These are phyloP conservation scores for Bucco capensis DNA, from an alignment of 2,113 vertebrate species.

Conservation along the genomic window DNA sequence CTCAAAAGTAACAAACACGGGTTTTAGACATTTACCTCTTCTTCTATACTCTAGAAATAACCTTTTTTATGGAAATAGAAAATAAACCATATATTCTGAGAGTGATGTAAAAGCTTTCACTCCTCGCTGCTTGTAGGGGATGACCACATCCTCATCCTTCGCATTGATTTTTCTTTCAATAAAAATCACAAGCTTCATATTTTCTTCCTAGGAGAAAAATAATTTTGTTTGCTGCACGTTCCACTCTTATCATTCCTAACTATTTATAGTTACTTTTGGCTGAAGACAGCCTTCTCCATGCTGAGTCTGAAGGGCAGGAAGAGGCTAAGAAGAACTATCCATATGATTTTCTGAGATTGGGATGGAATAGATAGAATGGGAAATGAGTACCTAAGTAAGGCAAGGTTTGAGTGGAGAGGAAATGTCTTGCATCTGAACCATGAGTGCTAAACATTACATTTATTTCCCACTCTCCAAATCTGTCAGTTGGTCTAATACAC, in stretches of 20 bases:
- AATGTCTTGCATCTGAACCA: no score
- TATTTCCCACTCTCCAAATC: no score
- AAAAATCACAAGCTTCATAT: background rate
- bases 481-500: no score
- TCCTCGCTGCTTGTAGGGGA: background rate
- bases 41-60: background rate
- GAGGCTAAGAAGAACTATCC: background rate
- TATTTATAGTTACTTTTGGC: background rate
- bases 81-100: background rate
- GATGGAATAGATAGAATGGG: background rate
- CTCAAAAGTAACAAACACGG: background rate
- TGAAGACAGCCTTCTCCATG: background rate
- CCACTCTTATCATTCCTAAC: slow-evolving; percentile 1
- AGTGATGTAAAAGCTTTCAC: background rate
- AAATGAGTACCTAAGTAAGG: no score
- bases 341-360: background rate
- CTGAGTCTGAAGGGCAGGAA: background rate
- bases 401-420: no score
- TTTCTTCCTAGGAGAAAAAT: background rate
- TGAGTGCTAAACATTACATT: no score
- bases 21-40: background rate
- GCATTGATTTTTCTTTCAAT: no score
- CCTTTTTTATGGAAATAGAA: background rate
- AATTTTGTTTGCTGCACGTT: background rate
- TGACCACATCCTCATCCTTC: background rate